Evolutionary conservation across 2,797 vertebrate genomes (phyloP), one percentile per base, ranked within the genome.

Genomic region (Mormyrus proboscirostris): DNA sequence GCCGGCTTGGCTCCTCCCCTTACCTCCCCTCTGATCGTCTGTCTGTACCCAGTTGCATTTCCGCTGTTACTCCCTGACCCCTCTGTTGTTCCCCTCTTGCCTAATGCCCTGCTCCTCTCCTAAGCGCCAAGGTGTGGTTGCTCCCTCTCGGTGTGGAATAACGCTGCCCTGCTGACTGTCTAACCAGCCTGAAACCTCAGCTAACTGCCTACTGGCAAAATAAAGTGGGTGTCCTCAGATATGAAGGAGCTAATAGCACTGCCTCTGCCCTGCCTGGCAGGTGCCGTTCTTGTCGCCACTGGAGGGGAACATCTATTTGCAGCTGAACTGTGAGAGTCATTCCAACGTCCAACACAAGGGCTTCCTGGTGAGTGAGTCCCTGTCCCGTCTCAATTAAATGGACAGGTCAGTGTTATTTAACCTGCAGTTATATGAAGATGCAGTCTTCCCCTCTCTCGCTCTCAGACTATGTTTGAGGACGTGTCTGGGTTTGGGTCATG

Each of bases 211-310:
- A n/a, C n/a, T 19, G 16, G 38, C 76, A 22, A 82, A 82, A 82
- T 49, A 44, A 10, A 47, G n/a, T 10, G 10, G 76, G 22, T 29
- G 47, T 51, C 47, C 82, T 84, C 41, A 50, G 82, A 19, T 84
- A 50, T 25, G 47, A 29, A 29, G 9, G 8, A 22, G 47, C 7
- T 84, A 84, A 22, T 84, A 29, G 51, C 47, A 29, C n/a, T 25
- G n/a, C 19, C 29, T 0, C 19, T 84, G 47, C 89, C 25, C 87
- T 79, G 55, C 88, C 41, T 79, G 73, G 3, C 69, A 97, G 96
- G 96, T 97, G 7, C 96, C 96, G 0, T 97, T 97, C 87, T 93
- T 97, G 19, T 97, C 96, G 44, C 96, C 96, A 53, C 94, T 97
- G 89, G 96, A 97, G 92, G 96, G 96, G 82, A 95, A 94, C 92